Conservation (phyloP, 2,113 vertebrate genomes). For the Tretioscincus oriximinensis region DNA sequence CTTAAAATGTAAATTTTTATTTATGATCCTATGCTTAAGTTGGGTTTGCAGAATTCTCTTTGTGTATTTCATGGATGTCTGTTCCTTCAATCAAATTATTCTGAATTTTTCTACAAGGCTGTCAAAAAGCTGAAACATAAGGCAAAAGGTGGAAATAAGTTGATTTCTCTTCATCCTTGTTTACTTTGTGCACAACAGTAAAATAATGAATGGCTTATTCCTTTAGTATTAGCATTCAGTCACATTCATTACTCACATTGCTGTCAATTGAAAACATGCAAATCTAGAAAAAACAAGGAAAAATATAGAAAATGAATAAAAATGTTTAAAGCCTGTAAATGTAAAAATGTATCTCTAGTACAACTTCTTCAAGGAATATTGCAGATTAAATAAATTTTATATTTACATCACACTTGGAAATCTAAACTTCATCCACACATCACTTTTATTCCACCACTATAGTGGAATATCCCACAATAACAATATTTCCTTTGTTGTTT, state of each 20-base stretch:
- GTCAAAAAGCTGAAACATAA: slow-evolving; percentile 26
- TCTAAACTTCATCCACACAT: neutral
- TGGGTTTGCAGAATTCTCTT: neutral
- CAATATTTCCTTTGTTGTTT: no score
- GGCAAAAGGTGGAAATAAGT: neutral
- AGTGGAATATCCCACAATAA: no score
- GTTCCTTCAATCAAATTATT: slow-evolving; percentile 9
- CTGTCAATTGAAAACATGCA: slow-evolving; percentile 34
- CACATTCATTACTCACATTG: slow-evolving; percentile 31
- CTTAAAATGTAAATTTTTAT: neutral
- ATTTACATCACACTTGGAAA: accelerated
- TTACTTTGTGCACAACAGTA: slow-evolving; percentile 24
- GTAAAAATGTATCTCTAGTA: slow-evolving; percentile 16
- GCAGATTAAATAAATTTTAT: slow-evolving; percentile 5
- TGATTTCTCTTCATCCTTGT: slow-evolving; percentile 1
- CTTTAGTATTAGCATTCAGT: slow-evolving; percentile 45
- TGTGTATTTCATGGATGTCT: neutral
- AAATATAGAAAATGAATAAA: slow-evolving; percentile 31
- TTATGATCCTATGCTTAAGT: neutral
- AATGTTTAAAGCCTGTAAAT: slow-evolving; percentile 3
- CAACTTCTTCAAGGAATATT: slow-evolving; percentile 25
- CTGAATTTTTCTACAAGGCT: neutral
- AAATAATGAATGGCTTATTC: neutral
- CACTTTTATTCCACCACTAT: no score
- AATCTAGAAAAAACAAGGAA: slow-evolving; percentile 29